phyloP scores from a whole-genome alignment of 2,797 vertebrate species.

The Eospalax fontanierii region DNA sequence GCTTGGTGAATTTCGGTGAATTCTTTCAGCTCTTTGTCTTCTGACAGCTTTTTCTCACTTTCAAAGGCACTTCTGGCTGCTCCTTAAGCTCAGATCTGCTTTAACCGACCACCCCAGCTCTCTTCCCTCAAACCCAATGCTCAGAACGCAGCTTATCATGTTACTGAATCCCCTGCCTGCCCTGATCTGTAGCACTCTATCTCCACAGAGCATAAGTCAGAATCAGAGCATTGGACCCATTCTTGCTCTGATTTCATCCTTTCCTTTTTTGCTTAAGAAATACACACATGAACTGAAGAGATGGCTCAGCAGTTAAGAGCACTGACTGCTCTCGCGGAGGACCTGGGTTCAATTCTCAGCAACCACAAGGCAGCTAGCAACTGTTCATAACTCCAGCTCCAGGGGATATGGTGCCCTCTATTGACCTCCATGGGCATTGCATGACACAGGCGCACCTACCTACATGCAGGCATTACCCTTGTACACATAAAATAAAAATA shows the following conservation, averaged over 20 bases:
- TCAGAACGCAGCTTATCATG: too few species aligned
- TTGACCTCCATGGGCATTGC: too few species aligned
- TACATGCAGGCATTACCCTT: too few species aligned
- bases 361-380: too few species aligned
- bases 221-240: not conserved
- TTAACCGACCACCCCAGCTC: not conserved
- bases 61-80: not conserved
- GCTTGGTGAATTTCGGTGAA: not conserved
- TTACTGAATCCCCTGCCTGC: not conserved
- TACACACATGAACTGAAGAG: too few species aligned
- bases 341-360: too few species aligned
- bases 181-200: not conserved
- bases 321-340: too few species aligned
- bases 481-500: too few species aligned
- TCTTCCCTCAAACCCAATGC: not conserved
- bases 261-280: not conserved
- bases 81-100: not conserved
- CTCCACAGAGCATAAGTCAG: not conserved
- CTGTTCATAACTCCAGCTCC: too few species aligned
- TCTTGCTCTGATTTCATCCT: not conserved
- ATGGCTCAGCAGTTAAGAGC: too few species aligned
- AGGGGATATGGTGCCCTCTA: too few species aligned
- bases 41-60: not conserved
- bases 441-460: too few species aligned
- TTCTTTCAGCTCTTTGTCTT: not conserved